phyloP scores from a whole-genome alignment of 2,113 vertebrate species.

The Pelmatolapia mariae region DNA sequence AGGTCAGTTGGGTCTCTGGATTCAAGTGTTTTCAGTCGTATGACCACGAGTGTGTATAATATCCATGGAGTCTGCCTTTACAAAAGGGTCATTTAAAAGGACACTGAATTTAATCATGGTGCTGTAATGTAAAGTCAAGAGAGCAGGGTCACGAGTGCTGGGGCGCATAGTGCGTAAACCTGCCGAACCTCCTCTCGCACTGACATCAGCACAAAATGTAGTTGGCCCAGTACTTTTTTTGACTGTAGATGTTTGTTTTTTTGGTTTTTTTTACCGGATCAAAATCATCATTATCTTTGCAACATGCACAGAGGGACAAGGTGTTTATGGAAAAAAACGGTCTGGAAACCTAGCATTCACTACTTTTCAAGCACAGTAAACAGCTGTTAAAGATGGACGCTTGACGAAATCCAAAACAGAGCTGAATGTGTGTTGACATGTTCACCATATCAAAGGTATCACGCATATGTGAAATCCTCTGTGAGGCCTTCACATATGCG shows the following conservation, averaged over 20 bases:
- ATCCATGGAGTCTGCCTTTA: not conserved
- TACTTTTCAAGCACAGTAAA: not conserved
- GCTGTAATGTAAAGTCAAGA: not conserved
- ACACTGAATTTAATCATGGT: not conserved
- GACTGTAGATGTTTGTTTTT: not conserved
- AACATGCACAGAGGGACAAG: not conserved
- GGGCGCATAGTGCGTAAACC: not conserved
- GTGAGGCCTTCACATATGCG: not conserved
- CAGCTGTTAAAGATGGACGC: not conserved
- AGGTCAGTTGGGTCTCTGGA: not conserved
- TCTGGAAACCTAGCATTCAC: not conserved
- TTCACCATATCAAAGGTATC: not conserved
- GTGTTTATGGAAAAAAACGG: not conserved
- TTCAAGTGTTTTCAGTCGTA: not conserved
- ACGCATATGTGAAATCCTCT: not conserved
- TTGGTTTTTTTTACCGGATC: rapidly evolving
- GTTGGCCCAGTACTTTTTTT: not conserved
- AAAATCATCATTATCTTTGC: not conserved
- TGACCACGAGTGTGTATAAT: not conserved
- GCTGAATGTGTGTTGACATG: not conserved
- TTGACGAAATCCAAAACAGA: not conserved
- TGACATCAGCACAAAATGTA: not conserved
- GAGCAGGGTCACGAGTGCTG: not conserved
- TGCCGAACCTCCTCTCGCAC: not conserved
- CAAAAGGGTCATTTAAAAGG: not conserved